A percentile compares a stretch with the other conserved stretches of the same genome.
phyloP scores from a whole-genome alignment of 2,888 invertebrate species.

The Gymnoscelis rufifasciata region DNA sequence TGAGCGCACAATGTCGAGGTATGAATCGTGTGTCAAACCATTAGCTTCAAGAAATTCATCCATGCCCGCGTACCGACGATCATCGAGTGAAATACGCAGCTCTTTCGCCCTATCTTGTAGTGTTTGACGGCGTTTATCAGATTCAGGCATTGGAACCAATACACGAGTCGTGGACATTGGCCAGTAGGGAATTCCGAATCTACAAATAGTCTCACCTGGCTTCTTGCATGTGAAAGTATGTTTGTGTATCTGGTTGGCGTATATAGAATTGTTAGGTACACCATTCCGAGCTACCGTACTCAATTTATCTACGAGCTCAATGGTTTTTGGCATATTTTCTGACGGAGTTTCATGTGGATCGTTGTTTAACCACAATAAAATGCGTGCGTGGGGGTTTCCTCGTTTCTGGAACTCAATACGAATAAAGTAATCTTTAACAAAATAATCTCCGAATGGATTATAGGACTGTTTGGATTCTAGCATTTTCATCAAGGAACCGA shows the following conservation, averaged over 20 bases:
- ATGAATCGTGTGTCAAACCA: constrained; percentile 36
- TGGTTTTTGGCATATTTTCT: constrained; percentile 40
- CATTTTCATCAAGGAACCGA: constrained; percentile 33
- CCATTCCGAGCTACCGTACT: constrained; percentile 36
- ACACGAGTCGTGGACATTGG: constrained; percentile 40
- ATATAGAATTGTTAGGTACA: constrained; percentile 33
- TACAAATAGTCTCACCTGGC: constrained; percentile 33
- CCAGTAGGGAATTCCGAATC: constrained; percentile 42
- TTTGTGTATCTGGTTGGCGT: constrained; percentile 42
- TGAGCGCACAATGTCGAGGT: constrained; percentile 37
- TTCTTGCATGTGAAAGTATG: constrained; percentile 40
- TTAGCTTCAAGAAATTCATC: constrained; percentile 36
- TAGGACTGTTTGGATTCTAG: constrained; percentile 32
- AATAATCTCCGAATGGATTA: constrained; percentile 40
- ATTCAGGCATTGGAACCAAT: constrained; percentile 38
- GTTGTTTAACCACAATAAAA: constrained; percentile 49
- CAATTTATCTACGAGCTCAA: constrained; percentile 40
- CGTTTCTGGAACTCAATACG: constrained; percentile 50
- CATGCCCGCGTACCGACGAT: constrained; percentile 36
- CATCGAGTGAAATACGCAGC: constrained; percentile 33
- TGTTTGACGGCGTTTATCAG: constrained; percentile 35
- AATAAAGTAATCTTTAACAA: constrained; percentile 41
- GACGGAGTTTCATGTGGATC: constrained; percentile 41
- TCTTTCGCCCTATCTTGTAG: constrained; percentile 36
- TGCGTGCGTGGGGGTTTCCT: constrained; percentile 51